Evolutionary conservation across 2,888 invertebrate species (phyloP), one percentile per base, ranked within the genome.

Genomic region (Eristalis tenax): DNA sequence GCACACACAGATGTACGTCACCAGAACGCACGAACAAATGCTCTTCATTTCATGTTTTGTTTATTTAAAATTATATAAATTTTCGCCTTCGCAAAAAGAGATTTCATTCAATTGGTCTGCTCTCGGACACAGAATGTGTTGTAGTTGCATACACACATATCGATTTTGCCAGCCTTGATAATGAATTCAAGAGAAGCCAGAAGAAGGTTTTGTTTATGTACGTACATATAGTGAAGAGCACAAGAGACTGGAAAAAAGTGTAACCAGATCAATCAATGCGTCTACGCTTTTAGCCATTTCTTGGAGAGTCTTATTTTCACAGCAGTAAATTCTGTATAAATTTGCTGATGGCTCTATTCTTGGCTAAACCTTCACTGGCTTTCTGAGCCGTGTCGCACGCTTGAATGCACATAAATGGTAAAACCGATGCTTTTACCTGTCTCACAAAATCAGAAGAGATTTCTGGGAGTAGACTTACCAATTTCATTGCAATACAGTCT

Each of bases 91-190:
- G 50, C 50, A 50, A 8, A 50, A 8, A 26, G 26, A 50, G 50
- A 50, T 18, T 8, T 18, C 50, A 18, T 50, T 50, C 50, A 50
- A 50, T 50, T 50, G 50, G 50, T 18, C 50, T 32, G 18, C 18
- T 18, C 50, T 43, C 43, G 43, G n/a, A n/a, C 5, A 43, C 43
- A 5, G 57, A 75, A 18, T 5, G n/a, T 65, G 23, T 11, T 65
- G 65, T 38, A 38, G 13, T 38, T 57, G 57, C 50, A 50, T 50
- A 50, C 50, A 50, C 50, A 50, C 18, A 18, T 73, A 73, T 73
- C 50, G 73, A 73, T 73, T 73, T 73, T 73, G 13, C 63, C 40
- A 56, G 35, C 43, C 63, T 73, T 64, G 73, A 35, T 63, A 73
- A 64, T 73, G 73, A 73, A 73, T 50, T 69, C 26, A 66, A 43